Evolutionary conservation across 2,888 invertebrate species (phyloP).

Genomic region (Notodonta ziczac): DNA sequence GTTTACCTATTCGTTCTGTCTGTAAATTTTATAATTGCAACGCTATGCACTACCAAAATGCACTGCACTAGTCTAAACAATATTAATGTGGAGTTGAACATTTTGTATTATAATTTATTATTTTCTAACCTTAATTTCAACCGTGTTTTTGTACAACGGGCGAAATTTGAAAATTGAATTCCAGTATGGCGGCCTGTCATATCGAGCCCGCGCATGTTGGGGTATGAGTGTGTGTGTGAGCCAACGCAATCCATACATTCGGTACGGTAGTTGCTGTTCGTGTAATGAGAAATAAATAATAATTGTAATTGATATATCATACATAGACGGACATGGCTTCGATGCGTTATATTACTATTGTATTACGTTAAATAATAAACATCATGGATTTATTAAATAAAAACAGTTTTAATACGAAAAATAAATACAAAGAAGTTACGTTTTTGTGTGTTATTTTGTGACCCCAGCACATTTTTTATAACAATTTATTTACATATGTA

Average conservation of each 20-base stretch:
- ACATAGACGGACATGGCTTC: conserved; percentile 74
- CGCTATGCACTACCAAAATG: conserved; percentile 33
- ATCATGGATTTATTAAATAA: conserved; percentile 82
- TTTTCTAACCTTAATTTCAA: conserved; percentile 18
- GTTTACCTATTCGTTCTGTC: not conserved
- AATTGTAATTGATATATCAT: conserved; percentile 66
- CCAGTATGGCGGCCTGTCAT: conserved; percentile 43
- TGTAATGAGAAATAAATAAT: conserved; percentile 26
- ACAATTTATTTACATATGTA: too few relatives aligned
- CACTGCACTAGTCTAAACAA: conserved; percentile 29
- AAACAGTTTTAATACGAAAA: conserved; percentile 74
- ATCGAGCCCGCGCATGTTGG: conserved; percentile 26
- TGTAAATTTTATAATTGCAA: not conserved
- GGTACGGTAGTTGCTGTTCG: conserved; percentile 53
- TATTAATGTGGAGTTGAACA: conserved; percentile 5
- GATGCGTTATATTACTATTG: conserved; percentile 72
- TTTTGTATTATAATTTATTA: conserved; percentile 19
- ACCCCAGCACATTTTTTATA: too few relatives aligned
- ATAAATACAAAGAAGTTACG: conserved; percentile 76
- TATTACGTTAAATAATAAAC: conserved; percentile 77
- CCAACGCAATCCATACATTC: conserved; percentile 42
- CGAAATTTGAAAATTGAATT: conserved; percentile 15
- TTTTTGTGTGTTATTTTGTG: conserved; percentile 44
- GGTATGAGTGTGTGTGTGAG: conserved; percentile 41
- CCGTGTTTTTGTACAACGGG: conserved; percentile 19